These are phyloP conservation scores for Molossus molossus DNA, from an alignment of 2,797 vertebrate species.

Conservation along the genomic window DNA sequence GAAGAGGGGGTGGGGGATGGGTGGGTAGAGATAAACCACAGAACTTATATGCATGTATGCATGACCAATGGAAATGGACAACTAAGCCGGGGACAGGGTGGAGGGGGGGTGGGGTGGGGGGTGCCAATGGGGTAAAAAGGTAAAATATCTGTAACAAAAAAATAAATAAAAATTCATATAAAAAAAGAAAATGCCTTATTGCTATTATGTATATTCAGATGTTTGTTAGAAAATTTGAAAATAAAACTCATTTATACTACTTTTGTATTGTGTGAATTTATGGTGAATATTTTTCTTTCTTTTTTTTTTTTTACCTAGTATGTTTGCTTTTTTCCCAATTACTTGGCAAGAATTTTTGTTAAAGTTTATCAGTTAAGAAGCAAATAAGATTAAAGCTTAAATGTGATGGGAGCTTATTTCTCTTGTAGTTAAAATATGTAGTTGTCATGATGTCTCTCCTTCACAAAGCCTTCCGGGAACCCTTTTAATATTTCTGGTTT, in stretches of 20 bases:
- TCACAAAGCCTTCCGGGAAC: neutral
- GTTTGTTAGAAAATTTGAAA: neutral
- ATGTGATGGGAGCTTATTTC: neutral
- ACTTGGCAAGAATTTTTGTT: neutral
- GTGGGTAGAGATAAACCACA: too few species aligned
- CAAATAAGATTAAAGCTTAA: neutral
- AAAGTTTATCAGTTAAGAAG: neutral
- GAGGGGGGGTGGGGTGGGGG: too few species aligned
- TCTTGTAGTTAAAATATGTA: neutral
- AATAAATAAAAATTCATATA: too few species aligned
- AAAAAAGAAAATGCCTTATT: too few species aligned
- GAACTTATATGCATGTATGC: too few species aligned
- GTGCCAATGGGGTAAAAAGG: too few species aligned
- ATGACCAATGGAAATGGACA: too few species aligned
- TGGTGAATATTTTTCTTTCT: neutral
- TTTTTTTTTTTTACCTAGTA: neutral
- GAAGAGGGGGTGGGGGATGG: too few species aligned
- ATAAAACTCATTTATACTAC: neutral
- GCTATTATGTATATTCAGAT: too few species aligned
- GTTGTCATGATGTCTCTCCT: fast-evolving
- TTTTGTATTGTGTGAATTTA: neutral
- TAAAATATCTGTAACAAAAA: too few species aligned
- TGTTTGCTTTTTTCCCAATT: neutral
- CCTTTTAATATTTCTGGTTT: neutral
- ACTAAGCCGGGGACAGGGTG: too few species aligned